Percentiles rank a stretch among this genome's conserved stretches.
These are phyloP conservation scores for Psylliodes chrysocephalus DNA, from an alignment of 2,888 invertebrate species.

Conservation along the genomic window DNA sequence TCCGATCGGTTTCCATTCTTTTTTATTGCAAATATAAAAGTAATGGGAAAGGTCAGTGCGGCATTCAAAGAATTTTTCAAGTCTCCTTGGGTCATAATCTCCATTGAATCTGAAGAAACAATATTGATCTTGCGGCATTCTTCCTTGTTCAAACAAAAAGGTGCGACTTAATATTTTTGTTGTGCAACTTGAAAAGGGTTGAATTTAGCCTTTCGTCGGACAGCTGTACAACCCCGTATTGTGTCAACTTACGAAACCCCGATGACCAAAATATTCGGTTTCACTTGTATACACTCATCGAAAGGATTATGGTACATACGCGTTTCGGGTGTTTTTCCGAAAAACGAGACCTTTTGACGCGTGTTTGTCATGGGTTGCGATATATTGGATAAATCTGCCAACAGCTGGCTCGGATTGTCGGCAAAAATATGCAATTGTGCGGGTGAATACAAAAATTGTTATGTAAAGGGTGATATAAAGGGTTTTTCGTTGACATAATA, in stretches of 20 bases:
- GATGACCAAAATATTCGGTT: slow-evolving; percentile 46
- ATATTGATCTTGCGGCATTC: slow-evolving; percentile 37
- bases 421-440: slow-evolving; percentile 35
- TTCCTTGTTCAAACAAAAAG: slow-evolving; percentile 38
- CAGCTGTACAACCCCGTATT: slow-evolving; percentile 40
- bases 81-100: slow-evolving; percentile 15
- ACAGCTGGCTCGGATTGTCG: slow-evolving; percentile 36
- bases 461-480: slow-evolving; percentile 17
- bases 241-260: slow-evolving; percentile 36
- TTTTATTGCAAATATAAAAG: background rate
- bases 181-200: slow-evolving; percentile 37
- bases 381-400: slow-evolving; percentile 38
- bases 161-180: slow-evolving; percentile 38
- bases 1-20: no score
- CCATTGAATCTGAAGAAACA: slow-evolving; percentile 20
- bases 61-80: slow-evolving; percentile 13
- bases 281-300: slow-evolving; percentile 46
- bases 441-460: slow-evolving; percentile 26
- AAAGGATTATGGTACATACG: slow-evolving; percentile 12
- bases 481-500: slow-evolving; percentile 25
- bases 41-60: background rate
- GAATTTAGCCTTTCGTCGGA: slow-evolving; percentile 27
- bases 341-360: slow-evolving; percentile 27
- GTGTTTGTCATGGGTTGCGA: slow-evolving; percentile 41
- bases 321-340: slow-evolving; percentile 29